Conservation (phyloP, 2,888 invertebrate species). For the Cylindroiulus punctatus region DNA sequence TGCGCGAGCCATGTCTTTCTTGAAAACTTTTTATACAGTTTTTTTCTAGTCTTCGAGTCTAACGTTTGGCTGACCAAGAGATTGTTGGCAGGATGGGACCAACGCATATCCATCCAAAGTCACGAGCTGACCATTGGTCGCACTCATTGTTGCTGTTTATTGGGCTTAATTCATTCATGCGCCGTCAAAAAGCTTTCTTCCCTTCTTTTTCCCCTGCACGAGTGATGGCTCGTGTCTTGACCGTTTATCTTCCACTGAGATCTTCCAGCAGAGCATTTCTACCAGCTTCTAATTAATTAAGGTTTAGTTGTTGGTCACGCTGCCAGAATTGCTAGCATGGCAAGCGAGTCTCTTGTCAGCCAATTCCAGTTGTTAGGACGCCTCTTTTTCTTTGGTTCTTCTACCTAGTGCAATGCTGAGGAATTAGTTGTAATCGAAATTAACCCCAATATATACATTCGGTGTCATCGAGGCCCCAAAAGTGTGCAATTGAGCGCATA, state of each 20-base stretch:
- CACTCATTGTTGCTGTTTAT: conserved; percentile 39
- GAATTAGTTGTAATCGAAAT: neutral
- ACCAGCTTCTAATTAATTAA: neutral
- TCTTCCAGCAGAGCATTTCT: conserved; percentile 30
- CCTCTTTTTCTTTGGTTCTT: neutral
- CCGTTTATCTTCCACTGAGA: conserved; percentile 35
- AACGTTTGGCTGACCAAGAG: conserved; percentile 37
- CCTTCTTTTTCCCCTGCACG: neutral
- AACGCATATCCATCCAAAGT: conserved; percentile 40
- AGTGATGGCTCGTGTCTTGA: neutral
- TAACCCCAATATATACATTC: neutral
- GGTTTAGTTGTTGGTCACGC: neutral
- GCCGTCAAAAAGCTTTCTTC: conserved; percentile 31
- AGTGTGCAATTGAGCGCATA: neutral
- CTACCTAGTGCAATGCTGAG: neutral
- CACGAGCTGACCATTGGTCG: conserved; percentile 15
- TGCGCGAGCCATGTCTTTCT: neutral
- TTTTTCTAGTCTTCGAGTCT: conserved; percentile 26
- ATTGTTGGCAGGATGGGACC: conserved; percentile 47
- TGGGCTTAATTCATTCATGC: conserved; percentile 43
- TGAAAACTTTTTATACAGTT: conserved; percentile 6
- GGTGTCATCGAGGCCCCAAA: neutral
- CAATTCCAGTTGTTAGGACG: conserved; percentile 35
- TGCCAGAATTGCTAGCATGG: neutral
- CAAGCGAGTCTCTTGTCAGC: conserved; percentile 27